phyloP scores from a whole-genome alignment of 2,113 vertebrate species.

The Trogon melanurus region DNA sequence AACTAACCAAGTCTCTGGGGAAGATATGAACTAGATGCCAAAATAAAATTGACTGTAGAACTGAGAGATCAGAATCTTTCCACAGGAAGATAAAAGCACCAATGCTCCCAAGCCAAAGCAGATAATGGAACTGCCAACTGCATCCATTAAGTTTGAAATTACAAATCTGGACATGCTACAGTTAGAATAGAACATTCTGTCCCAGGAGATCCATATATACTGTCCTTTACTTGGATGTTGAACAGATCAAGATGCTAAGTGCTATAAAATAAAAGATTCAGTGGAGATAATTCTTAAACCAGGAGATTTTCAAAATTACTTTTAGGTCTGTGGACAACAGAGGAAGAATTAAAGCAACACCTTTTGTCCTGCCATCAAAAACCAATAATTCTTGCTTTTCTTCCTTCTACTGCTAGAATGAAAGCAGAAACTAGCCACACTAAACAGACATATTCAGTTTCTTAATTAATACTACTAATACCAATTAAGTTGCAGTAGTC shows the following conservation, averaged over 20 bases:
- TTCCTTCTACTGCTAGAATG: not conserved
- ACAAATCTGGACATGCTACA: not conserved
- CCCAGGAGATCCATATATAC: not conserved
- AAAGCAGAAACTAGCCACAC: not conserved
- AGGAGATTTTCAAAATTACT: not conserved
- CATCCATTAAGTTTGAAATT: not conserved
- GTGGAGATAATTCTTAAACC: not conserved
- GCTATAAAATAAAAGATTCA: not conserved
- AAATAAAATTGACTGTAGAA: not conserved
- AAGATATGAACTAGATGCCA: not conserved
- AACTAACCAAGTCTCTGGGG: not conserved
- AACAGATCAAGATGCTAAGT: not conserved
- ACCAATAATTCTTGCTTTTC: not conserved
- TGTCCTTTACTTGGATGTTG: not conserved
- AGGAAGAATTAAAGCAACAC: not conserved
- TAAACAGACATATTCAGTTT: not conserved
- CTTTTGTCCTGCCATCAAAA: not conserved
- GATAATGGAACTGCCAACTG: not conserved
- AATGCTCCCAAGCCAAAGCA: not conserved
- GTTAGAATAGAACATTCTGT: not conserved
- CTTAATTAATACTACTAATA: no score
- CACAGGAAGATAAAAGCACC: not conserved
- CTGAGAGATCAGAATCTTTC: not conserved
- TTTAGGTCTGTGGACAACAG: not conserved
- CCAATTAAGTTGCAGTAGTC: not conserved